phyloP scores from a whole-genome alignment of 2,797 vertebrate species.

The Taeniopygia guttata region DNA sequence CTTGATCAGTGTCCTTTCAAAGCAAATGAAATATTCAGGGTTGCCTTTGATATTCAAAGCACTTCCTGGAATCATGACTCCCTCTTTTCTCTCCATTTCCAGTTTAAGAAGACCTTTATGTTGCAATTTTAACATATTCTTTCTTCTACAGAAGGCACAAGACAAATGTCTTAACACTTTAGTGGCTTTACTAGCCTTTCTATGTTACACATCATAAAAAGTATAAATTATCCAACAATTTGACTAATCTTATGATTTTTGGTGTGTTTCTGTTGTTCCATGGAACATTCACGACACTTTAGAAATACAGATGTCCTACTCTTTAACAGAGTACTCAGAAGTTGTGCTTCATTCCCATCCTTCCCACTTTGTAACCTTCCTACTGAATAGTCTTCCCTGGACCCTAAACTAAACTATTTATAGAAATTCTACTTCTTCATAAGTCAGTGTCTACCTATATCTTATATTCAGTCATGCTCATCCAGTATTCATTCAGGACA shows the following conservation, averaged over 20 bases:
- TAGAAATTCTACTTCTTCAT: background rate
- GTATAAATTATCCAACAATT: background rate
- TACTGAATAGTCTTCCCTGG: background rate
- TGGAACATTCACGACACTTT: background rate
- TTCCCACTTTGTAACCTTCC: background rate
- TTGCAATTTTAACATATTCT: conserved; percentile 41
- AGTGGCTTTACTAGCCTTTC: background rate
- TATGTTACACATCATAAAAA: background rate
- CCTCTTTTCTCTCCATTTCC: conserved; percentile 23
- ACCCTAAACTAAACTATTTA: background rate
- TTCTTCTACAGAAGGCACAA: background rate
- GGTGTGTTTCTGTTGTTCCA: background rate
- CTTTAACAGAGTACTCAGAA: background rate
- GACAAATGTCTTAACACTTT: conserved; percentile 46
- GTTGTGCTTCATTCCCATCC: background rate
- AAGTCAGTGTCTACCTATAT: background rate
- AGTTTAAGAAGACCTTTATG: conserved; percentile 27
- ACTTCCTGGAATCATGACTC: conserved; percentile 42
- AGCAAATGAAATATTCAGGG: conserved; percentile 62
- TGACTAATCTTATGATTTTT: background rate
- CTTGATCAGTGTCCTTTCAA: conserved; percentile 66
- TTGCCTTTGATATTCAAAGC: conserved; percentile 66
- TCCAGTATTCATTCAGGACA: background rate
- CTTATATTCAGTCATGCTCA: background rate
- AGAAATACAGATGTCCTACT: background rate